Evolutionary conservation across 2,113 vertebrate species (phyloP).

Genomic region (Nesoenas mayeri): DNA sequence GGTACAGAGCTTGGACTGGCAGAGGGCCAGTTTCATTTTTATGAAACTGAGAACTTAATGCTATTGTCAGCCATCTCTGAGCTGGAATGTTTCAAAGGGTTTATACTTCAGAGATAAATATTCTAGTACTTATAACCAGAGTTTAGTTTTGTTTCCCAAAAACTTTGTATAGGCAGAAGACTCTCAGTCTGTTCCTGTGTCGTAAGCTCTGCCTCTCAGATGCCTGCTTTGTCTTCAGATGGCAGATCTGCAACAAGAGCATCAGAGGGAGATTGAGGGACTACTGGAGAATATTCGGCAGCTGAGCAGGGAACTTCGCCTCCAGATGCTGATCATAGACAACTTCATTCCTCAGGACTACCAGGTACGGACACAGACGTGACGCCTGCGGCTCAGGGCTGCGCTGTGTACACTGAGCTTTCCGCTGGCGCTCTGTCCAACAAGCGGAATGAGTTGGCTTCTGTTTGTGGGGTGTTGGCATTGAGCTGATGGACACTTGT

Average conservation of each 20-base stretch:
- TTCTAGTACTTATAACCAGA: not conserved
- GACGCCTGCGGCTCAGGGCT: not conserved
- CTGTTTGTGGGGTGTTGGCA: fast-evolving
- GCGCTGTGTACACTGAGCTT: fast-evolving
- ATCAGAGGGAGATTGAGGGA: constrained; percentile 95
- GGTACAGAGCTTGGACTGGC: not conserved
- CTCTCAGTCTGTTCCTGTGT: not conserved
- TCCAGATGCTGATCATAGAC: constrained; percentile 98
- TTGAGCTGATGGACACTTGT: not conserved
- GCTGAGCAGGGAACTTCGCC: constrained; percentile 92
- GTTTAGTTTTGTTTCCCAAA: not conserved
- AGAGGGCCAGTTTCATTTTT: not conserved
- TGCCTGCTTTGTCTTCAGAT: constrained; percentile 75
- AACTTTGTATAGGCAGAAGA: not conserved
- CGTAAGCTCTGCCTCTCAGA: not conserved
- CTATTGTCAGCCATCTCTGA: not conserved
- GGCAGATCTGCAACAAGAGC: constrained; percentile 96
- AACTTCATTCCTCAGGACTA: constrained; percentile 98
- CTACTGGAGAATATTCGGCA: constrained; percentile 96
- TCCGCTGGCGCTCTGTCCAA: not conserved
- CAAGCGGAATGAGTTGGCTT: not conserved
- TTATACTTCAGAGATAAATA: not conserved
- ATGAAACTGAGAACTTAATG: not conserved
- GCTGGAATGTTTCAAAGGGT: not conserved
- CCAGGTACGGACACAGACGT: constrained; percentile 77